These are phyloP conservation scores for Apostichopus japonicus DNA, from an alignment of 35 echinoderm and acorn worm genomes.

Conservation along the genomic window DNA sequence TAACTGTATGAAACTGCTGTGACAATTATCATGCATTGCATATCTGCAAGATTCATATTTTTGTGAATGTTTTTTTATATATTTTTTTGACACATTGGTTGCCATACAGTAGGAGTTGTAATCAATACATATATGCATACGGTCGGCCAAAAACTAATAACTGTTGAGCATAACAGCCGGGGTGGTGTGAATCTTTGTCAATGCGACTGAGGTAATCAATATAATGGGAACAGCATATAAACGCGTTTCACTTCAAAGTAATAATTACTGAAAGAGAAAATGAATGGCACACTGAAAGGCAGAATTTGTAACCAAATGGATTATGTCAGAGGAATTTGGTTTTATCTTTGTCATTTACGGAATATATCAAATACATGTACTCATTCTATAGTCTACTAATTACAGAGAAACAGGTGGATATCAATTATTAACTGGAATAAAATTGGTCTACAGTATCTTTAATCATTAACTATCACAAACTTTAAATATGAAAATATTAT, in stretches of 20 bases:
- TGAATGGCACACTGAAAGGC: neutral
- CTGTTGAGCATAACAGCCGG: conserved; percentile 6
- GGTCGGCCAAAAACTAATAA: conserved; percentile 24
- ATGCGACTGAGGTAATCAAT: conserved; percentile 25
- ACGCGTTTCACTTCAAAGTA: neutral
- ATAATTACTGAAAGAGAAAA: conserved; percentile 26
- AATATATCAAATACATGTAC: too few relatives aligned
- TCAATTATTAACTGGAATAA: too few relatives aligned
- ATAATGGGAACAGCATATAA: conserved; percentile 18
- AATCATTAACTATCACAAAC: too few relatives aligned
- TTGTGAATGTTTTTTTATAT: neutral
- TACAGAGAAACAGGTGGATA: too few relatives aligned
- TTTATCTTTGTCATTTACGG: too few relatives aligned
- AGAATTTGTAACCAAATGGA: neutral
- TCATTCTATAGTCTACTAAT: too few relatives aligned
- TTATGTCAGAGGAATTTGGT: too few relatives aligned
- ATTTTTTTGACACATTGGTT: neutral
- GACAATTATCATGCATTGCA: neutral
- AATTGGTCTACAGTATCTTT: too few relatives aligned
- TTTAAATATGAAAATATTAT: too few relatives aligned
- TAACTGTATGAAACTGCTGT: neutral
- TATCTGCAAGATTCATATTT: neutral
- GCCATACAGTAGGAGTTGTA: neutral
- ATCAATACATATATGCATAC: conserved; percentile 25
- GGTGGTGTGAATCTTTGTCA: conserved; percentile 24